Evolutionary conservation across 2,797 vertebrate genomes (phyloP).

Genomic region (Remorina albescens): DNA sequence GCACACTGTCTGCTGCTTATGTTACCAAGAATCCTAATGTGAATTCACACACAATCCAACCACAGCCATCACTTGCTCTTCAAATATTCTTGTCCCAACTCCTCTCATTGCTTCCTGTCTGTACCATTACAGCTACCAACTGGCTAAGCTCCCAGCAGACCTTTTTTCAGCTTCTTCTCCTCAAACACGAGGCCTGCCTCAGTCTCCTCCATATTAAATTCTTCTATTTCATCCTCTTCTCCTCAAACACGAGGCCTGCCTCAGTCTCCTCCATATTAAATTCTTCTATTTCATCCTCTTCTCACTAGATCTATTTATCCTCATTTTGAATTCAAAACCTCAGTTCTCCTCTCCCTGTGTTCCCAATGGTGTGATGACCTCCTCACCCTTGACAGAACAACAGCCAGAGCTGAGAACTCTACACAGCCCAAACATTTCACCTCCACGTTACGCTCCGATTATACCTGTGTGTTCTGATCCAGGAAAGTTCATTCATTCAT

Average conservation of each 20-base stretch:
- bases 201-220: constrained; percentile 58
- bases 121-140: constrained; percentile 39
- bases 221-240: constrained; percentile 46
- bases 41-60: constrained; percentile 16
- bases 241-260: constrained; percentile 41
- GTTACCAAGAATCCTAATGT: constrained; percentile 14
- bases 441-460: constrained; percentile 4
- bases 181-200: constrained; percentile 48
- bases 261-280: constrained; percentile 60
- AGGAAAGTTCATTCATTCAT: too few species aligned
- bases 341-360: constrained; percentile 31
- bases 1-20: constrained; percentile 3
- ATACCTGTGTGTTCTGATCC: constrained; percentile 16
- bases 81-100: constrained; percentile 38
- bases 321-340: constrained; percentile 60
- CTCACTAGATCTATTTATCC: constrained; percentile 31
- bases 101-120: constrained; percentile 29
- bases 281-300: constrained; percentile 48
- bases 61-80: background rate
- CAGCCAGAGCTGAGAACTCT: constrained; percentile 31
- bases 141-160: constrained; percentile 50
- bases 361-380: constrained; percentile 60
- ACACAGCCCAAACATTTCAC: constrained; percentile 43
- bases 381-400: constrained; percentile 49
- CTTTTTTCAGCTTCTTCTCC: constrained; percentile 45